Percentiles rank a stretch among this genome's conserved stretches.
phyloP scores from a whole-genome alignment of 2,113 vertebrate genomes.

The Coreoperca whiteheadi region DNA sequence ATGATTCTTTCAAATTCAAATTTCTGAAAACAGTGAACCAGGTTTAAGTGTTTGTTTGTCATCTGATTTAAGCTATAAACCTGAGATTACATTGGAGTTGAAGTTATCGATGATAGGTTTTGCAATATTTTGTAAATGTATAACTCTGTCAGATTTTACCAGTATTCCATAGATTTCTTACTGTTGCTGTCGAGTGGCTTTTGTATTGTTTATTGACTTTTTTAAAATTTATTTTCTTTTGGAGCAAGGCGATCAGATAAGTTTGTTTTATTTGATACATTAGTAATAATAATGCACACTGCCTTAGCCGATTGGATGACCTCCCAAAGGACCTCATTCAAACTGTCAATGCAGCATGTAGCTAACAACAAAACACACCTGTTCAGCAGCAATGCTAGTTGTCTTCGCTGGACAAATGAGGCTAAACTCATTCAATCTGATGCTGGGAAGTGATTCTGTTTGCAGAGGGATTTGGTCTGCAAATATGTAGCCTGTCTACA shows the following conservation, averaged over 20 bases:
- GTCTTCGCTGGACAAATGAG: constrained; percentile 29
- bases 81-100: constrained; percentile 18
- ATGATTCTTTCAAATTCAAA: constrained; percentile 26
- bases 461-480: constrained; percentile 19
- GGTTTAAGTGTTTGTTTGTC: constrained; percentile 44
- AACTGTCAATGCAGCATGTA: constrained; percentile 68
- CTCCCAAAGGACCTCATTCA: constrained; percentile 64
- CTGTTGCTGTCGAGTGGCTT: constrained; percentile 61
- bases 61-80: constrained; percentile 45
- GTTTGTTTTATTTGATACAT: constrained; percentile 68
- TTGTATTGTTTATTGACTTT: constrained; percentile 46
- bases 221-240: background rate
- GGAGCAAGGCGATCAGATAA: constrained; percentile 8
- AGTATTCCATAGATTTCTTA: constrained; percentile 60
- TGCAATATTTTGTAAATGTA: constrained; percentile 59
- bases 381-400: constrained; percentile 28
- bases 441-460: constrained; percentile 25
- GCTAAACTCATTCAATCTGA: constrained; percentile 29
- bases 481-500: constrained; percentile 35
- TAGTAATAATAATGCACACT: constrained; percentile 81
- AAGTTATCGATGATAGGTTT: constrained; percentile 32
- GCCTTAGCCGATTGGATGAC: constrained; percentile 90
- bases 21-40: constrained; percentile 35
- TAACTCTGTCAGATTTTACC: constrained; percentile 52
- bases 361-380: constrained; percentile 47